Evolutionary conservation across 2,113 vertebrate genomes (phyloP), one percentile per base, ranked within the genome.

Genomic region (Callaeas wilsoni): DNA sequence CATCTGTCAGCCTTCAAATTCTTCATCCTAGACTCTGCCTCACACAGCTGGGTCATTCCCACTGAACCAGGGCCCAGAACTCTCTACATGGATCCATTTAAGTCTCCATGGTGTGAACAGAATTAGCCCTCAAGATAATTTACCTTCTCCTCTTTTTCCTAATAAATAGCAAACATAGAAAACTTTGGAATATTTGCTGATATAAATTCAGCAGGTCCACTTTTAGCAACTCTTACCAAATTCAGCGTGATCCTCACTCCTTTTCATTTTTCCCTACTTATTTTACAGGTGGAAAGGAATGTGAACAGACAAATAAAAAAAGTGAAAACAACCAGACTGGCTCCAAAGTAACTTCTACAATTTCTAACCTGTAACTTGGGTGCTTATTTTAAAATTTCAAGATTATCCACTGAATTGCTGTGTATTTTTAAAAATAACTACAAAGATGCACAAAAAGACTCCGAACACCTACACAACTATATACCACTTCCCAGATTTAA

Each of bases 31-130:
- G 56, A 41, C 14, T 46, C 41, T 84, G 23, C 16, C 46, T 80
- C 0, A 0, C 57, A 52, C 0, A 6, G n/a, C 6, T 60, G 25
- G 10, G 2, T 74, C 55, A 77, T 37, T 70, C 32, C 33, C 30
- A 63, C 46, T 50, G 18, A 92, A 53, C 33, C 13, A 84, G 30
- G 32, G 39, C 33, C 32, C 67, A 63, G 35, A 65, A 73, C 10
- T 20, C 27, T 35, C 21, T 42, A 67, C 0, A 1, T 16, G 16
- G 52, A 78, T 37, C n/a, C 27, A 68, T 17, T 16, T 42, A 46
- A 62, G 47, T 29, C 26, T 64, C 20, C 22, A 25, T 6, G 3
- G n/a, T 20, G 9, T 46, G 41, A 49, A 62, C 21, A 84, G 41
- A 49, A 42, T 60, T 39, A 50, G 27, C 16, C 17, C 33, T 59